A percentile compares a stretch with the other conserved stretches of the same genome.
Evolutionary conservation across 2,113 vertebrate genomes (phyloP).

Genomic region (Paratilapia polleni): DNA sequence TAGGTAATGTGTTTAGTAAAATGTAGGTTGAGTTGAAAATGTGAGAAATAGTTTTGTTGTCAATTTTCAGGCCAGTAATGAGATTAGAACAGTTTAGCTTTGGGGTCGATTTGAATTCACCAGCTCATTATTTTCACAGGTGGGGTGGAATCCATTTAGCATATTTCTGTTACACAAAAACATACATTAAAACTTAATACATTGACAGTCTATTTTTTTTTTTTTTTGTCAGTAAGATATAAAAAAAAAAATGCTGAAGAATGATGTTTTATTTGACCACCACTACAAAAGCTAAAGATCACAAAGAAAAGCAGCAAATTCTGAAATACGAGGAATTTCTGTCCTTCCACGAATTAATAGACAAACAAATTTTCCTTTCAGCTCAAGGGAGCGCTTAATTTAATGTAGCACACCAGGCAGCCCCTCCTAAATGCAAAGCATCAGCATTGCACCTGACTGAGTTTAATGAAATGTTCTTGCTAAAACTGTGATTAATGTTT

Average conservation of each 20-base stretch:
- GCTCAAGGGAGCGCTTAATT: background rate
- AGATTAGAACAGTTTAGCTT: background rate
- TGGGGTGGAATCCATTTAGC: background rate
- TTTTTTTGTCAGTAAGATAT: background rate
- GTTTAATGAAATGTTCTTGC: slow-evolving; percentile 27
- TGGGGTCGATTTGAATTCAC: background rate
- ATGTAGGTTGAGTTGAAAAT: background rate
- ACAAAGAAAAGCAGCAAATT: background rate
- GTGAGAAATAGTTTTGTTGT: background rate
- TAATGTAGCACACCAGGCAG: background rate
- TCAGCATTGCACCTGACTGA: slow-evolving; percentile 18
- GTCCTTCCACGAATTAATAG: background rate
- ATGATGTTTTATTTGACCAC: too few relatives aligned
- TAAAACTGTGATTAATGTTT: slow-evolving; percentile 16
- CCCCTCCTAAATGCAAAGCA: background rate
- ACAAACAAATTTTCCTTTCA: background rate
- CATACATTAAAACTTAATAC: background rate
- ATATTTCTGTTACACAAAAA: background rate
- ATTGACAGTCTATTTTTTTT: background rate
- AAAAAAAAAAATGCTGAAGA: too few relatives aligned
- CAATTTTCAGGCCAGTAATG: background rate
- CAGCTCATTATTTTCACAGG: background rate
- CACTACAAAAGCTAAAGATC: background rate
- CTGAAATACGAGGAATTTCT: background rate
- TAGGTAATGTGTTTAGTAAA: background rate